Conservation (phyloP, 2,113 vertebrate species). For the Oreochromis aureus region DNA sequence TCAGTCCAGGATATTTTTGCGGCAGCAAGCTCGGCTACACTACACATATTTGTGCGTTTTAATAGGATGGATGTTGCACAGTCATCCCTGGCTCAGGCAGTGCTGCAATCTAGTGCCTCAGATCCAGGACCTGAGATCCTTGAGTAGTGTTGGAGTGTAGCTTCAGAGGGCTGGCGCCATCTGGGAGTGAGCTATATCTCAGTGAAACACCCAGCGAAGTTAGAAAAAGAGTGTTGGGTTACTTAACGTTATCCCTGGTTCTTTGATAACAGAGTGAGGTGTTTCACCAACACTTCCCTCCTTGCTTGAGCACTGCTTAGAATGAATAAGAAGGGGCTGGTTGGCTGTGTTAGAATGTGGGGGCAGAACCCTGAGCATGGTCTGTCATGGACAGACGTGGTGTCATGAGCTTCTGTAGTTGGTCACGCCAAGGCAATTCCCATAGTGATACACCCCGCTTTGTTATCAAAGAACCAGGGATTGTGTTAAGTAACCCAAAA, state of each 20-base stretch:
- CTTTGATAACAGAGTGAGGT: neutral
- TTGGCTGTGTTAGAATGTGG: neutral
- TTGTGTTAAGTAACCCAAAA: neutral
- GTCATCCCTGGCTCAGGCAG: neutral
- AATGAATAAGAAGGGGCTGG: neutral
- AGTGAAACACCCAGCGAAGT: neutral
- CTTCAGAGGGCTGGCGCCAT: neutral
- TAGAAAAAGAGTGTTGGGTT: neutral
- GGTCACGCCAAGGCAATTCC: neutral
- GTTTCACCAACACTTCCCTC: neutral
- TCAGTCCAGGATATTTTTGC: neutral
- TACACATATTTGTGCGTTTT: neutral
- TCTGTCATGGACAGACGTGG: neutral
- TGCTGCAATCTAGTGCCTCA: neutral
- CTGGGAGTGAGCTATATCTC: neutral
- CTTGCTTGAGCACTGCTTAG: neutral
- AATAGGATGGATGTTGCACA: neutral
- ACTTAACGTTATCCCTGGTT: neutral
- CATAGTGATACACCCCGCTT: neutral
- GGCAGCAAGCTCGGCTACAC: accelerated
- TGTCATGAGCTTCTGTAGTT: neutral
- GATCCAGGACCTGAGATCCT: neutral
- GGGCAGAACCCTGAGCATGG: neutral
- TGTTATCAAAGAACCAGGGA: neutral
- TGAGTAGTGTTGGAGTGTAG: neutral